Evolutionary conservation across 2,797 vertebrate genomes (phyloP).

Genomic region (Rhadinocentrus ornatus): DNA sequence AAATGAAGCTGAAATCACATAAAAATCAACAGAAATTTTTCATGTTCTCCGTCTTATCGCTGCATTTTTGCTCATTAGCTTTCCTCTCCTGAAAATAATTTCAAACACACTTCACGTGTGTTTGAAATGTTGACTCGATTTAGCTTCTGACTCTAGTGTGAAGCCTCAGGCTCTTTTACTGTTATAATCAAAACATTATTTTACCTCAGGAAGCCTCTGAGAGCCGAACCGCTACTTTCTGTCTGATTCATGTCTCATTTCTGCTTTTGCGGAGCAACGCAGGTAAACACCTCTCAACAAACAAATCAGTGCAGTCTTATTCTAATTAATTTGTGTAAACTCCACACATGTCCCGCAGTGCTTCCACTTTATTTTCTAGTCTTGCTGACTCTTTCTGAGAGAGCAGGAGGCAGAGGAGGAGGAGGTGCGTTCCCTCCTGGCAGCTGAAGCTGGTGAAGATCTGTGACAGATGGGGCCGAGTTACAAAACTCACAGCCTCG

Average conservation of each 20-base stretch:
- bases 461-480: slow-evolving; percentile 96
- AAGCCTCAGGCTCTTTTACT: slow-evolving; percentile 2
- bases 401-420: slow-evolving; percentile 31
- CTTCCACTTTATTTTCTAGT: slow-evolving; percentile 24
- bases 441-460: slow-evolving; percentile 89
- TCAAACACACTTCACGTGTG: slow-evolving; percentile 10
- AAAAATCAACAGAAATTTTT: too few relatives aligned
- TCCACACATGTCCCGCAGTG: slow-evolving; percentile 19
- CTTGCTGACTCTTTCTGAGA: slow-evolving; percentile 23
- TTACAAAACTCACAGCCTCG: slow-evolving; percentile 93
- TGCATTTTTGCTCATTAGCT: background rate
- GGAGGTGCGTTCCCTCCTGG: slow-evolving; percentile 86
- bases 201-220: slow-evolving; percentile 14
- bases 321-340: slow-evolving; percentile 38
- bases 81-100: background rate
- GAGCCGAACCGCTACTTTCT: slow-evolving; percentile 6
- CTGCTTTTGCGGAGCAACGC: slow-evolving; percentile 11
- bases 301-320: slow-evolving; percentile 16
- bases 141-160: slow-evolving; percentile 18
- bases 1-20: too few relatives aligned
- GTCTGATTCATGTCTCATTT: slow-evolving; percentile 17
- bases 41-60: background rate
- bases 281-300: slow-evolving; percentile 50
- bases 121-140: slow-evolving; percentile 17
- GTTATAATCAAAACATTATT: slow-evolving; percentile 19